Evolutionary conservation across 2,113 vertebrate genomes (phyloP).

Genomic region (Ancistrus triradiatus): DNA sequence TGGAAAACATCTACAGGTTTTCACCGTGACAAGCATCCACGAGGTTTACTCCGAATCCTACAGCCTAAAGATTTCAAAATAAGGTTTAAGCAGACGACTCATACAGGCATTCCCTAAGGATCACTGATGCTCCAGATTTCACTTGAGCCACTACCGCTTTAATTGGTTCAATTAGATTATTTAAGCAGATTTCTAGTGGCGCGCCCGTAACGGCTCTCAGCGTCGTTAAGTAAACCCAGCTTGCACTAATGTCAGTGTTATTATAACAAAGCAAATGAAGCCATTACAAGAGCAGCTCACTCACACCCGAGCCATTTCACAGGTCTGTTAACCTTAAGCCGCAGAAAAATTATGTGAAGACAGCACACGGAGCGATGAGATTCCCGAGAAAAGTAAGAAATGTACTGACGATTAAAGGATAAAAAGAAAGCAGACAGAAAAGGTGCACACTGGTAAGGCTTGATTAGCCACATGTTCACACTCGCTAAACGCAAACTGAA

Average conservation of each 20-base stretch:
- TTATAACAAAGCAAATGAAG: slow-evolving; percentile 5
- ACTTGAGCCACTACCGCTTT: slow-evolving; percentile 25
- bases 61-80: slow-evolving; percentile 31
- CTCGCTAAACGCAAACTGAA: slow-evolving; percentile 36
- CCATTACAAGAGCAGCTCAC: not conserved
- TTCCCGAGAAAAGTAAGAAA: slow-evolving; percentile 5
- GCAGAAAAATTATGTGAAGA: slow-evolving; percentile 9
- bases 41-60: slow-evolving; percentile 50
- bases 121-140: slow-evolving; percentile 31
- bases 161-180: slow-evolving; percentile 33
- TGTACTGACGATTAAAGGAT: slow-evolving; percentile 20
- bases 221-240: not conserved
- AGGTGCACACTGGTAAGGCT: slow-evolving; percentile 19
- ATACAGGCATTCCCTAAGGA: slow-evolving; percentile 34
- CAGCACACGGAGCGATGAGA: slow-evolving; percentile 10
- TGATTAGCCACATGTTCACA: slow-evolving; percentile 44
- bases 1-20: slow-evolving; percentile 22
- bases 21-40: no score
- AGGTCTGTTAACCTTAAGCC: not conserved
- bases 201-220: slow-evolving; percentile 1
- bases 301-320: not conserved
- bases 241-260: no score
- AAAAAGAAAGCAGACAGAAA: slow-evolving; percentile 12
- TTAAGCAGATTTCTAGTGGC: slow-evolving; percentile 23
- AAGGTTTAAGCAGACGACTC: slow-evolving; percentile 28